These are phyloP conservation scores for Lycaon pictus DNA, from an alignment of 2,113 vertebrate species.

Conservation along the genomic window DNA sequence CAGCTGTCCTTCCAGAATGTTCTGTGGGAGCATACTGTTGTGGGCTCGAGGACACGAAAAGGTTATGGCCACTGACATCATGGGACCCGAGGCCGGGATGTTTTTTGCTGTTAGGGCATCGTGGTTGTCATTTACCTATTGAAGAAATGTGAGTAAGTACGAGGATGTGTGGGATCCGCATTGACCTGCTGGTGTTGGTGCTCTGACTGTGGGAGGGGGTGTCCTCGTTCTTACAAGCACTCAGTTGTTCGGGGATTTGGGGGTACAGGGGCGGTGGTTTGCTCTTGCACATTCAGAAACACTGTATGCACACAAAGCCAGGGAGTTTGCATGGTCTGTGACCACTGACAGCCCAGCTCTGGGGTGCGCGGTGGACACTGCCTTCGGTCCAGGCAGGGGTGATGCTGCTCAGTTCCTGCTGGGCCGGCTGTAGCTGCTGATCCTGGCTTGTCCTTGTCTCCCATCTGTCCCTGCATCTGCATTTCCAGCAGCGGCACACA, in stretches of 20 bases:
- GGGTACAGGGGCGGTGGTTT: accelerated
- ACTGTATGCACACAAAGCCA: accelerated
- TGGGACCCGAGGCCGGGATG: accelerated
- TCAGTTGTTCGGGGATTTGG: not conserved
- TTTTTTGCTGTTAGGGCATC: accelerated
- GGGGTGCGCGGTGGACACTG: not conserved
- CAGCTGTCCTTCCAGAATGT: not conserved
- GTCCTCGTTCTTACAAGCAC: not conserved
- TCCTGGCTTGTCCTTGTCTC: accelerated
- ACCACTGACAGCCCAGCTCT: not conserved
- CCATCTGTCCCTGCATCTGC: accelerated
- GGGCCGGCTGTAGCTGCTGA: accelerated
- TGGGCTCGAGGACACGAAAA: not conserved
- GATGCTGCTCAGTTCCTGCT: accelerated
- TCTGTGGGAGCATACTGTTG: not conserved
- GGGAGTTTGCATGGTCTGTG: accelerated
- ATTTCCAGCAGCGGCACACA: accelerated
- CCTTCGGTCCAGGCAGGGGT: not conserved
- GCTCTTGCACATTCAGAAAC: accelerated
- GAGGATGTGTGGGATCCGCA: accelerated
- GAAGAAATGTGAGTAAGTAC: not conserved
- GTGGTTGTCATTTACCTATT: no score
- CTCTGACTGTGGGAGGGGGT: not conserved
- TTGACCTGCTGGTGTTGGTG: accelerated
- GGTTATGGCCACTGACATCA: accelerated